Evolutionary conservation across 2,113 vertebrate species (phyloP).

Genomic region (Haplochromis burtoni): DNA sequence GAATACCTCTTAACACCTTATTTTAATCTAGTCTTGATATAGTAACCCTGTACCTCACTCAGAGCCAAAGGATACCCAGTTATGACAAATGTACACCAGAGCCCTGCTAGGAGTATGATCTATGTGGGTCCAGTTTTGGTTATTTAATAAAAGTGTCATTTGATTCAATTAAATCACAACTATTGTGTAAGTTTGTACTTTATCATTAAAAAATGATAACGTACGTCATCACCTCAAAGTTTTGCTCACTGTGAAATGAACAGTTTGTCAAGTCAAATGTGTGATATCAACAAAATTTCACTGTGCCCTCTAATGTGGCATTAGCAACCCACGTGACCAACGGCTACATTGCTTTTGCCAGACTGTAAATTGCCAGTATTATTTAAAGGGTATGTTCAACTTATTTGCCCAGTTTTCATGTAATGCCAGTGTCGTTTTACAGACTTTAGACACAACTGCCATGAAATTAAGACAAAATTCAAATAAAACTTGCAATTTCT

Average conservation of each 20-base stretch:
- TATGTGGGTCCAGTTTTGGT: background rate
- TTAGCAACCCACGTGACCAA: background rate
- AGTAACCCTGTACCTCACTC: background rate
- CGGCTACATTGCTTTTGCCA: background rate
- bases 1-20: fast-evolving
- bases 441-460: background rate
- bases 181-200: background rate
- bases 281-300: background rate
- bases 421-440: background rate
- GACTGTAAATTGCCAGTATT: background rate
- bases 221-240: background rate
- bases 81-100: background rate
- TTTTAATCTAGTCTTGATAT: background rate
- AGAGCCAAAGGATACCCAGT: background rate
- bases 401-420: background rate
- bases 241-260: background rate
- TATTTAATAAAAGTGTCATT: background rate
- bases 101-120: background rate
- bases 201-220: background rate
- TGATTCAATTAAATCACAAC: fast-evolving
- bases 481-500: background rate
- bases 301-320: background rate
- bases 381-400: background rate
- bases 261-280: background rate
- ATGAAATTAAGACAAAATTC: background rate